Conservation (phyloP, 1,140 invertebrate genomes). For the Monochamus saltuarius region DNA sequence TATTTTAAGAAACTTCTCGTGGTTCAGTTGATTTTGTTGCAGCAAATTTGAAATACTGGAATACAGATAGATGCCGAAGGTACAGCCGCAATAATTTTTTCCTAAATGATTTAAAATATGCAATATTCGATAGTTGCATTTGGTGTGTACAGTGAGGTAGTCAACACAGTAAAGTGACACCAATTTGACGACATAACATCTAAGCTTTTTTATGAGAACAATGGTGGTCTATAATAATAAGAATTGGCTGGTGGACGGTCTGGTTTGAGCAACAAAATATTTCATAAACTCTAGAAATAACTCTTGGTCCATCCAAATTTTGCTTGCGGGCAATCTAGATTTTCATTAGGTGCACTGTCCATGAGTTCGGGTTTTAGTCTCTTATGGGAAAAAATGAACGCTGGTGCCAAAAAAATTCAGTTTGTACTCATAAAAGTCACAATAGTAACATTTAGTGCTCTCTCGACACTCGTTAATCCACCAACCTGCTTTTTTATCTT, state of each 20-base stretch:
- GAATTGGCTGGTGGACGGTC: too few species aligned
- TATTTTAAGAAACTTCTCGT: background rate
- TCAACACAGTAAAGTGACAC: background rate
- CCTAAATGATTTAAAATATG: background rate
- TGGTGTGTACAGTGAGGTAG: too few species aligned
- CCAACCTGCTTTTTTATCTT: too few species aligned
- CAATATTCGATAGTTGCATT: conserved; percentile 21
- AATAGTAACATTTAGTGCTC: conserved; percentile 50
- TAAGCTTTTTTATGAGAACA: too few species aligned
- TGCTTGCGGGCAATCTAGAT: too few species aligned
- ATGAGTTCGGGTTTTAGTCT: too few species aligned
- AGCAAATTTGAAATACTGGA: conserved; percentile 12
- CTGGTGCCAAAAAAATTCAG: conserved; percentile 46
- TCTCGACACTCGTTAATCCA: conserved; percentile 36
- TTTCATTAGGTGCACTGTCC: too few species aligned
- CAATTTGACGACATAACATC: background rate
- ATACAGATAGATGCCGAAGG: conserved; percentile 8
- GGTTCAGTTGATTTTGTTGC: conserved; percentile 16
- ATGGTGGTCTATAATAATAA: too few species aligned
- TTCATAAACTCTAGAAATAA: too few species aligned
- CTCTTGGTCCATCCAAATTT: too few species aligned
- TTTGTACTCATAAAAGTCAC: conserved; percentile 43
- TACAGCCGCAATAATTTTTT: conserved; percentile 6
- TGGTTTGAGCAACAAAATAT: too few species aligned
- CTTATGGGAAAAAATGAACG: too few species aligned